Evolutionary conservation across 2,888 invertebrate species (phyloP).

Genomic region (Macropis europaea): DNA sequence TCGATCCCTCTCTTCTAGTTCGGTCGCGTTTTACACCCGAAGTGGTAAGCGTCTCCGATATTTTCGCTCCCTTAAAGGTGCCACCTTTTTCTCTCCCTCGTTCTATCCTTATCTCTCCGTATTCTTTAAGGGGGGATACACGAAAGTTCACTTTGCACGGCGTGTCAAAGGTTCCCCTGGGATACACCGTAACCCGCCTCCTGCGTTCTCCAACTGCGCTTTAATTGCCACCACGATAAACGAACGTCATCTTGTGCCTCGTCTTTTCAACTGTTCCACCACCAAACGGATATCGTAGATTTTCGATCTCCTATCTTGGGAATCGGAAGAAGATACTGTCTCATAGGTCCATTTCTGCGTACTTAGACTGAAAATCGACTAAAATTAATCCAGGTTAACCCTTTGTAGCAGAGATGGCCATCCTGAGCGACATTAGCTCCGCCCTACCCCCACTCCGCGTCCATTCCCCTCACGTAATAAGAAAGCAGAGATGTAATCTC

Average conservation of each 20-base stretch:
- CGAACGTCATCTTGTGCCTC: constrained; percentile 22
- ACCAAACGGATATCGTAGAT: constrained; percentile 19
- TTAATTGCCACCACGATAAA: constrained; percentile 70
- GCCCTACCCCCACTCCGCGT: too few species aligned
- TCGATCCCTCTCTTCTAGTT: constrained; percentile 45
- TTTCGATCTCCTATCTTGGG: constrained; percentile 5
- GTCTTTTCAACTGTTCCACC: constrained; percentile 4
- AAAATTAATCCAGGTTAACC: too few species aligned
- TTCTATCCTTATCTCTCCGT: constrained; percentile 51
- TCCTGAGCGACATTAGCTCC: too few species aligned
- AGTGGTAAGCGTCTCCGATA: constrained; percentile 35
- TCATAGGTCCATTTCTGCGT: too few species aligned
- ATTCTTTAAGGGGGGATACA: constrained; percentile 64
- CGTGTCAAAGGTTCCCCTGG: constrained; percentile 68
- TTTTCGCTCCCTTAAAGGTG: constrained; percentile 53
- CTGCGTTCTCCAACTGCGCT: constrained; percentile 37
- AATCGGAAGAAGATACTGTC: background rate
- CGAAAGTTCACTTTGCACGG: constrained; percentile 75
- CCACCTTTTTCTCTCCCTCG: constrained; percentile 23
- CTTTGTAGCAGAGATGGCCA: too few species aligned
- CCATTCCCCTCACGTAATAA: too few species aligned
- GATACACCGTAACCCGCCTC: constrained; percentile 36
- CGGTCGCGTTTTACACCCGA: constrained; percentile 37
- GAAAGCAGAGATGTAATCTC: too few species aligned
- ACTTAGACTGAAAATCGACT: too few species aligned